phyloP scores from a whole-genome alignment of 2,888 invertebrate genomes.

The Tinea trinotella region DNA sequence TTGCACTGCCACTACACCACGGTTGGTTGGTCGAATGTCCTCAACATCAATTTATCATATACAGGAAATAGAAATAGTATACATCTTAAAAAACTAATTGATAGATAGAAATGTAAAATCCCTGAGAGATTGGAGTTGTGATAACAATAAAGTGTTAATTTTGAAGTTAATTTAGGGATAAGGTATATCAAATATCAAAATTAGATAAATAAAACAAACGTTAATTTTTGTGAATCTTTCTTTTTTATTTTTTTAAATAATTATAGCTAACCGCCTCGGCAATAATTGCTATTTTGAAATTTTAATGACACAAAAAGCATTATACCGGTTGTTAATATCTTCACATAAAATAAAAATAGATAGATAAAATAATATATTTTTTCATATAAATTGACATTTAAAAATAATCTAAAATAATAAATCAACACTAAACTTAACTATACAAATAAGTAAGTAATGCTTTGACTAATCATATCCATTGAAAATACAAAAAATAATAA shows the following conservation, averaged over 20 bases:
- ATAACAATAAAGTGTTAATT: no score
- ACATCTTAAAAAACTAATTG: no score
- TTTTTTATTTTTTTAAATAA: slow-evolving; percentile 74
- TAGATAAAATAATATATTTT: slow-evolving; percentile 42
- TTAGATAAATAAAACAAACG: slow-evolving; percentile 46
- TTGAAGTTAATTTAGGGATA: no score
- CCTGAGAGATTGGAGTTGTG: no score
- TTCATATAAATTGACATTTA: not conserved
- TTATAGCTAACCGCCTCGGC: slow-evolving; percentile 74
- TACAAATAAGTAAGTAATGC: slow-evolving; percentile 39
- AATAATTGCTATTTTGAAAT: slow-evolving; percentile 65
- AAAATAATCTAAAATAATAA: slow-evolving; percentile 36
- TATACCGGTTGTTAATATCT: slow-evolving; percentile 63
- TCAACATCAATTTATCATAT: no score
- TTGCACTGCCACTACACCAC: no score
- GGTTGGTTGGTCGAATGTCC: no score
- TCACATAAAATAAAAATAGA: slow-evolving; percentile 53
- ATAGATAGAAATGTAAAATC: no score
- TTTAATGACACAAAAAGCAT: slow-evolving; percentile 71
- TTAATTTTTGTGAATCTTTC: slow-evolving; percentile 60
- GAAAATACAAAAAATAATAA: slow-evolving; percentile 62
- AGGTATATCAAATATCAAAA: no score
- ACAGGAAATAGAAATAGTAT: no score
- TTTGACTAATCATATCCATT: slow-evolving; percentile 49
- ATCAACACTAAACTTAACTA: slow-evolving; percentile 60